Base-by-base conservation (phyloP, 1,140 invertebrate genomes). In the Andrena cerasifolii region DNA sequence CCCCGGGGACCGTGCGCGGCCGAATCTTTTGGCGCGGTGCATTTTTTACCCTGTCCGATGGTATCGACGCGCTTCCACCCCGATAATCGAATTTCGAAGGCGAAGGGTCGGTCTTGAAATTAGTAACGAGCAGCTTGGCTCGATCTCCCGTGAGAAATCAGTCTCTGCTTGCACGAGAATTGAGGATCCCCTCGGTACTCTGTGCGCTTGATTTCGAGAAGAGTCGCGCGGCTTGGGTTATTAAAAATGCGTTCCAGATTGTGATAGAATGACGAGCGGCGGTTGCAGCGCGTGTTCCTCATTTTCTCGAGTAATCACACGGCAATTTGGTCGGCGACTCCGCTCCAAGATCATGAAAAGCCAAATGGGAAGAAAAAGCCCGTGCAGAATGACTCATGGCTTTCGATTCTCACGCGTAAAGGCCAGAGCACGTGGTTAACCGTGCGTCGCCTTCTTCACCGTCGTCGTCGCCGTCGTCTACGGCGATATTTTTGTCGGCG, bases 401-500 rank as follows among this genome's bases (percentile, higher is more conserved):
- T 59, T 43, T 67, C 28, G 49, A 75, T 54, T 68, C 63, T 58
- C 63, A 68, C 21, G 40, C 40, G n/a, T 51, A 33, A 36, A 66
- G 28, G n/a, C 31, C 14, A 31, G 26, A 40, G 7, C 49, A 31
- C 49, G 61, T n/a, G 59, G 24, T 51, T 40, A 51, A 12, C 12
- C 26, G n/a, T 28, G 36, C 56, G 26, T 40, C 31, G 47, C 43
- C 31, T 36, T 45, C 24, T 28, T 40, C 31, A n/a, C 51, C 78
- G 43, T 45, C 45, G 26, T 63, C 51, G 47, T 58, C 51, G 26
- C 12, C 58, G 54, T 71, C n/a, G 40, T 72, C 28, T 31, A 16
- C 62, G 12, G 43, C 31, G 61, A 84, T 83, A 82, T 84, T 83
- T 83, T 83, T 74, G 66, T 66, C 70, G 65, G 58, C 65, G 65